A percentile compares a stretch with the other conserved stretches of the same genome.
phyloP scores from a whole-genome alignment of 2,797 vertebrate species.

The Setipinna tenuifilis region DNA sequence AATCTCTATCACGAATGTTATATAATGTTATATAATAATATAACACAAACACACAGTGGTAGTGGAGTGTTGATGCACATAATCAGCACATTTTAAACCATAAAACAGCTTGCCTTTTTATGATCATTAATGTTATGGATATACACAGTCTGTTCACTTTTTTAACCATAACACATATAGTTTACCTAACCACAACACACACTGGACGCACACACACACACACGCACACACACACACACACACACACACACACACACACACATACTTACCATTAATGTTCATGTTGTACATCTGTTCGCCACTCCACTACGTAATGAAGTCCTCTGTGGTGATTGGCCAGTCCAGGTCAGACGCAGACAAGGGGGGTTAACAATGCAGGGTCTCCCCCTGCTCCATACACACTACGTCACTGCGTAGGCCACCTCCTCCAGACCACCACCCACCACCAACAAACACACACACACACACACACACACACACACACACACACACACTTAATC shows the following conservation, averaged over 20 bases:
- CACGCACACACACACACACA: constrained; percentile 36
- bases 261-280: background rate
- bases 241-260: constrained; percentile 31
- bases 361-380: background rate
- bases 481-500: background rate
- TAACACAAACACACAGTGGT: no score
- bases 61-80: no score
- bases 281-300: background rate
- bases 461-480: constrained; percentile 1
- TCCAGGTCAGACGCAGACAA: background rate
- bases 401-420: background rate
- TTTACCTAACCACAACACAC: constrained; percentile 22
- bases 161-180: no score
- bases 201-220: constrained; percentile 34
- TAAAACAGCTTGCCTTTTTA: no score
- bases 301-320: background rate
- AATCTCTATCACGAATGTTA: no score
- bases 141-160: no score
- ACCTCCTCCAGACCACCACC: background rate
- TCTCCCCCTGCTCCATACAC: background rate
- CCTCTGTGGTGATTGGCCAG: background rate
- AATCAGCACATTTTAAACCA: no score
- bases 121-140: no score
- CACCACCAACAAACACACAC: background rate
- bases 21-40: no score